Percentiles rank a stretch among this genome's conserved stretches.
Evolutionary conservation across 2,113 vertebrate genomes (phyloP).

Genomic region (Dasyornis broadbenti): DNA sequence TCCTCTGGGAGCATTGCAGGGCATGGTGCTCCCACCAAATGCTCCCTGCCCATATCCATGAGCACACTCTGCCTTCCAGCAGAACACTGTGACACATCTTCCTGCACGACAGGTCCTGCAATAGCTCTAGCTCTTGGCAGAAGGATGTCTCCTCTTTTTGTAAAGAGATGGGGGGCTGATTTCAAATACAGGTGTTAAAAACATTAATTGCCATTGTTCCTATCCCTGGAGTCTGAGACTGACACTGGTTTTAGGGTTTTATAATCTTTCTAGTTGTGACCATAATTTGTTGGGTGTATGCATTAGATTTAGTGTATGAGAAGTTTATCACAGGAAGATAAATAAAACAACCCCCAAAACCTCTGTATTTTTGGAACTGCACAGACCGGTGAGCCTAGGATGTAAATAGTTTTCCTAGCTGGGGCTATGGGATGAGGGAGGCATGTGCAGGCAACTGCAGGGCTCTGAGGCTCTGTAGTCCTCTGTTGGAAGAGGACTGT

Average conservation of each 20-base stretch:
- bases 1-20: not conserved
- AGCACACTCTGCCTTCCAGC: not conserved
- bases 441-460: accelerated
- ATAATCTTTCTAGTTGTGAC: not conserved
- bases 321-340: not conserved
- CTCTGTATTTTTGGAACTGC: not conserved
- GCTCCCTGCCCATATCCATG: not conserved
- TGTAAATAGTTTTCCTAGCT: not conserved
- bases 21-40: accelerated
- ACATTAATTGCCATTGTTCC: not conserved
- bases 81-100: accelerated
- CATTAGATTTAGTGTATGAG: not conserved
- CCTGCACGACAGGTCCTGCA: not conserved
- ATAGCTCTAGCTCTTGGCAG: not conserved
- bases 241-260: not conserved
- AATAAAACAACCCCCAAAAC: accelerated
- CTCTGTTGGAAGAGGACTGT: not conserved
- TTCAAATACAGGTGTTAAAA: not conserved
- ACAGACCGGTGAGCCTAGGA: not conserved
- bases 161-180: not conserved
- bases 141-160: not conserved
- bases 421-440: not conserved
- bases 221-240: not conserved
- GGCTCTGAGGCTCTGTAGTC: not conserved
- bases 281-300: not conserved